Evolutionary conservation across 2,113 vertebrate genomes (phyloP), one percentile per base, ranked within the genome.

Genomic region (Sinocyclocheilus anshuiensis): DNA sequence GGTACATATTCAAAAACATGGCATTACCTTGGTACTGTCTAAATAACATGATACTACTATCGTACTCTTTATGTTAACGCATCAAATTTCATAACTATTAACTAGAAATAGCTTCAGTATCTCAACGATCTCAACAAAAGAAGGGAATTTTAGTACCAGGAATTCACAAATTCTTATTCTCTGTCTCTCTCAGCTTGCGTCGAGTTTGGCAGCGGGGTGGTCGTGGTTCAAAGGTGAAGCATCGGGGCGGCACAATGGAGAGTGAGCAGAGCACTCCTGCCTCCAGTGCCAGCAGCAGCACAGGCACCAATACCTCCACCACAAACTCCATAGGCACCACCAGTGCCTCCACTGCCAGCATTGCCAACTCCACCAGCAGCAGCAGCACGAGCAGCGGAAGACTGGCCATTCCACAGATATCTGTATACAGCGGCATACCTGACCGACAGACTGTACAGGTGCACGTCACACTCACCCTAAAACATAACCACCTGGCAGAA

Each of bases 371-470:
- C 63, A 90, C 50, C 45, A 81, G 72, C 0, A 94, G 72, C 0
- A 94, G 87, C 89, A 93, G 90, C 89, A 93, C 90, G 77, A 90
- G 85, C 71, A 77, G 92, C 3, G 83, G 93, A 0, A 96, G 96
- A 86, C 95, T 93, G 0, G 10, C 95, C 0, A 94, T 95, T 0
- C 95, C 97, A 69, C 97, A 97, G 89, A 97, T 99, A 92, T 97
- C 97, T 0, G 96, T 97, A 86, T 98, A 99, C 93, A 96, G 97
- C 0, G 94, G 97, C 67, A 96, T 99, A 80, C 95, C 97, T 0
- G 97, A 99, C 91, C 94, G 98, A 39, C 98, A 99, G 91, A 97
- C 97, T 0, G 98, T 99, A 84, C 97, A 99, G 97, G 98, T 99
- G 45, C 45, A 11, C 0, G 11, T 48, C 45, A 87, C 39, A 53